Percentiles rank a stretch among this genome's conserved stretches.
Evolutionary conservation across 2,888 invertebrate genomes (phyloP).

Genomic region (Amaurobius ferox): DNA sequence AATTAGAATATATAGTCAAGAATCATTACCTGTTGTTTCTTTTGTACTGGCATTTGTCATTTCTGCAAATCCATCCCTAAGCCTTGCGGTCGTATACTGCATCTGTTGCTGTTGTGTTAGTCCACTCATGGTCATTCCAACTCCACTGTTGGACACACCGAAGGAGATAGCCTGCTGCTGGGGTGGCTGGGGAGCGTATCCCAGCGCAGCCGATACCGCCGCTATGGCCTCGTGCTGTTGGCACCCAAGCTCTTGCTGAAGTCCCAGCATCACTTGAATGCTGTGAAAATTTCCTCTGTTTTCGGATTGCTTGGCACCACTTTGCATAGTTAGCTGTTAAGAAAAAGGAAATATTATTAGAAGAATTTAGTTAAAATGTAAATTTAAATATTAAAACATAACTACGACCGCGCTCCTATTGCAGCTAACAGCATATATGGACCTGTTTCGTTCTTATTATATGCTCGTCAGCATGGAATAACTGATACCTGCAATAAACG

Average conservation of each 20-base stretch:
- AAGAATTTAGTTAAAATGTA: no score
- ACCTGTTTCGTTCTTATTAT: no score
- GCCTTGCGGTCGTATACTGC: slow-evolving; percentile 51
- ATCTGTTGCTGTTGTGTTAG: slow-evolving; percentile 31
- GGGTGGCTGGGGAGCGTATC: slow-evolving; percentile 38
- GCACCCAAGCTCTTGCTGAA: slow-evolving; percentile 67
- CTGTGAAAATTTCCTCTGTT: slow-evolving; percentile 74
- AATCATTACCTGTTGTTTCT: slow-evolving; percentile 32
- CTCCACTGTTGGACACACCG: slow-evolving; percentile 23
- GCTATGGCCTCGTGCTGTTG: slow-evolving; percentile 56
- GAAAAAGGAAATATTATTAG: background rate
- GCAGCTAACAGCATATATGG: no score
- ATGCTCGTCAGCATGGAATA: no score
- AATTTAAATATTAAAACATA: no score
- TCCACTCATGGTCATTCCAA: slow-evolving; percentile 11
- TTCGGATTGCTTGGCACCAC: slow-evolving; percentile 31
- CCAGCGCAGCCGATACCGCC: slow-evolving; percentile 52
- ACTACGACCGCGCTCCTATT: no score
- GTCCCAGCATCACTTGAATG: slow-evolving; percentile 75
- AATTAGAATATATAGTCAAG: no score
- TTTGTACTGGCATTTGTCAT: slow-evolving; percentile 22
- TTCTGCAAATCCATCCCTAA: slow-evolving; percentile 51
- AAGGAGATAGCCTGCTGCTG: slow-evolving; percentile 41
- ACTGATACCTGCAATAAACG: no score
- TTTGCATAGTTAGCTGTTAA: slow-evolving; percentile 32